Evolutionary conservation across 2,113 vertebrate species (phyloP).

Genomic region (Thamnophis sirtalis): DNA sequence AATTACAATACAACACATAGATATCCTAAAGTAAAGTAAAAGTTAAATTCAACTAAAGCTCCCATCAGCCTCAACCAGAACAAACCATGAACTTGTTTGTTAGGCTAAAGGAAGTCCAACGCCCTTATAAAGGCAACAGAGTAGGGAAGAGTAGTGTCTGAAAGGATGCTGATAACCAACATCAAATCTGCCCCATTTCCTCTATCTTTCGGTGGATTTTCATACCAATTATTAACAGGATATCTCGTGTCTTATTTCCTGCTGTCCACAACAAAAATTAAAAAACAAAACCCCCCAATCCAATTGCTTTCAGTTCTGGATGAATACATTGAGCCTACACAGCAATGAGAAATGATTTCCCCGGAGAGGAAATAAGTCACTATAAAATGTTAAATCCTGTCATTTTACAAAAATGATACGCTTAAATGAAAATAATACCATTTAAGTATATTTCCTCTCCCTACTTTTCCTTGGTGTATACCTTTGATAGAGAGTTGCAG

Average conservation of each 20-base stretch:
- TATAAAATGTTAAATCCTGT: constrained; percentile 30
- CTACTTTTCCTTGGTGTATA: background rate
- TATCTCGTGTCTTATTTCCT: background rate
- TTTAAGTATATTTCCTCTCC: constrained; percentile 5
- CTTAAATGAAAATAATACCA: background rate
- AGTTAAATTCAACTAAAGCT: background rate
- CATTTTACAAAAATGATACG: background rate
- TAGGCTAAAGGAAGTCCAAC: background rate
- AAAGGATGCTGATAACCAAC: background rate
- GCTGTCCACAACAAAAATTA: constrained; percentile 2
- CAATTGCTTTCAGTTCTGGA: background rate
- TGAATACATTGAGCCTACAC: background rate
- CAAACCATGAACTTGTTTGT: background rate
- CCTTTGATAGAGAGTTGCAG: background rate
- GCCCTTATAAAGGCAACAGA: background rate
- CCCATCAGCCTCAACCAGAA: background rate
- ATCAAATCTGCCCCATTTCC: constrained; percentile 10
- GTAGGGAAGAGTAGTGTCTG: background rate
- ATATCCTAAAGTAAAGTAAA: background rate
- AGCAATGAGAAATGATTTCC: constrained; percentile 3
- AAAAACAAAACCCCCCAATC: background rate
- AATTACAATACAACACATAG: background rate
- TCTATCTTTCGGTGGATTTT: background rate
- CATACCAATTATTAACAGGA: background rate
- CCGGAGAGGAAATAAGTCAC: constrained; percentile 4